Percentiles rank a stretch among this genome's conserved stretches.
Evolutionary conservation across 2,888 invertebrate genomes (phyloP).

Genomic region (Heterodera filipjevi): DNA sequence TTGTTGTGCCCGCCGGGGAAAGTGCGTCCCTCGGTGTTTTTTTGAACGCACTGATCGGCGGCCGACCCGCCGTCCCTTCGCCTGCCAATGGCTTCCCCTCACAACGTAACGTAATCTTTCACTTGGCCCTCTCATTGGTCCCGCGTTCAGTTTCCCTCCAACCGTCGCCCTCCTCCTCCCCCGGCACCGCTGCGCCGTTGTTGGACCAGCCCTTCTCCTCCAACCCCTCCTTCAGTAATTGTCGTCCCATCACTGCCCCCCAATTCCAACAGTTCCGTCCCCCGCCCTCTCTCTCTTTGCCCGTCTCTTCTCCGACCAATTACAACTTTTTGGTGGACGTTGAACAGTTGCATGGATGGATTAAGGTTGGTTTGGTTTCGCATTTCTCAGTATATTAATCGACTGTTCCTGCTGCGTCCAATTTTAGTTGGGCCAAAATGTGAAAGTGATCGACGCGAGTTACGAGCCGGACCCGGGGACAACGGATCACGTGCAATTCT

Average conservation of each 20-base stretch:
- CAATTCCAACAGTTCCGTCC: not conserved
- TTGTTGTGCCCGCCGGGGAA: slow-evolving; percentile 24
- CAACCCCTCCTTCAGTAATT: not conserved
- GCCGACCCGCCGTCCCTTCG: not conserved
- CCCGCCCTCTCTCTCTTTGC: not conserved
- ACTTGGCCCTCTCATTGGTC: not conserved
- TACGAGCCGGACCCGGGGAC: slow-evolving; percentile 32
- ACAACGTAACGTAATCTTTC: not conserved
- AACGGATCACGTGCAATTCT: slow-evolving; percentile 43
- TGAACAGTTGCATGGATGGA: slow-evolving; percentile 25
- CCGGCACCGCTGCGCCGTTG: not conserved
- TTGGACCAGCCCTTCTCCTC: slow-evolving; percentile 8
- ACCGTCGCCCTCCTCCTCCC: not conserved
- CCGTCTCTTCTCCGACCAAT: not conserved
- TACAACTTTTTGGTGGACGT: slow-evolving; percentile 15
- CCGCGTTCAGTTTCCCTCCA: too few relatives aligned
- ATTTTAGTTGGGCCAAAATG: slow-evolving; percentile 15
- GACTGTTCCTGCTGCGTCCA: too few relatives aligned
- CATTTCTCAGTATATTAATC: not conserved
- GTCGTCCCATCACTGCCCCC: slow-evolving; percentile 2
- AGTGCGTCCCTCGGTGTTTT: not conserved
- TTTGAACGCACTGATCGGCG: not conserved
- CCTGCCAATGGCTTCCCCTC: not conserved
- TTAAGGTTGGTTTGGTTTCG: not conserved
- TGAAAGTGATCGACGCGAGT: slow-evolving; percentile 34